These are phyloP conservation scores for Lithophane socia DNA, from an alignment of 2,888 invertebrate genomes.

Conservation along the genomic window DNA sequence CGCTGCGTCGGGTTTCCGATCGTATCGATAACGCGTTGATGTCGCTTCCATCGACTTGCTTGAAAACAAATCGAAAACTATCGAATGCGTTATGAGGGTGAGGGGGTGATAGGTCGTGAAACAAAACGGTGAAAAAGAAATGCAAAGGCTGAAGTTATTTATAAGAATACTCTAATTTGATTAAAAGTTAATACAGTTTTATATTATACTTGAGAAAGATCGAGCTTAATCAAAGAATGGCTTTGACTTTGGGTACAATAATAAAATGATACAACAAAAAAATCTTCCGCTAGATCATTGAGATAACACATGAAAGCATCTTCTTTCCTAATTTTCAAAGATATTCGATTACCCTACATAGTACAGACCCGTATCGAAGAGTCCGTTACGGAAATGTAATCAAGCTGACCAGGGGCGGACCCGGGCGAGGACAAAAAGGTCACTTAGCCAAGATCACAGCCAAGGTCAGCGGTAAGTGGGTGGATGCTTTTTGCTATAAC, in stretches of 20 bases:
- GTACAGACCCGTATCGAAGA: constrained; percentile 29
- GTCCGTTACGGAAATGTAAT: constrained; percentile 56
- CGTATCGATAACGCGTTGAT: constrained; percentile 50
- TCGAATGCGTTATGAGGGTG: neutral
- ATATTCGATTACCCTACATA: constrained; percentile 52
- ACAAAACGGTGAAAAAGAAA: neutral
- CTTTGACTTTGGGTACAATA: neutral
- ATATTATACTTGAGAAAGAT: neutral
- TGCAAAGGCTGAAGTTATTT: neutral
- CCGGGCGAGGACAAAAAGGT: constrained; percentile 51
- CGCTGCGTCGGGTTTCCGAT: constrained; percentile 29
- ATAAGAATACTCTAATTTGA: neutral
- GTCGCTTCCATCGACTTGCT: constrained; percentile 39
- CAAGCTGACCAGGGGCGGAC: constrained; percentile 43
- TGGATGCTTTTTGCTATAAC: constrained; percentile 36
- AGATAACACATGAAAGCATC: constrained; percentile 23
- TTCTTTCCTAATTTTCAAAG: constrained; percentile 36
- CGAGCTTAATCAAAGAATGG: neutral
- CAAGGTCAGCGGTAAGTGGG: constrained; percentile 16
- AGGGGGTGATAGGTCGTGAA: neutral
- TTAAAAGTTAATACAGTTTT: neutral
- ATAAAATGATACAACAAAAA: neutral
- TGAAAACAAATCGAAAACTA: constrained; percentile 23
- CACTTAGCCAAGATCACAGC: constrained; percentile 50
- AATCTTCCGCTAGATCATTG: neutral